These are phyloP conservation scores for Haliclona indistincta DNA, from an alignment of 37 sponge, comb jelly and placozoan genomes.

Conservation along the genomic window DNA sequence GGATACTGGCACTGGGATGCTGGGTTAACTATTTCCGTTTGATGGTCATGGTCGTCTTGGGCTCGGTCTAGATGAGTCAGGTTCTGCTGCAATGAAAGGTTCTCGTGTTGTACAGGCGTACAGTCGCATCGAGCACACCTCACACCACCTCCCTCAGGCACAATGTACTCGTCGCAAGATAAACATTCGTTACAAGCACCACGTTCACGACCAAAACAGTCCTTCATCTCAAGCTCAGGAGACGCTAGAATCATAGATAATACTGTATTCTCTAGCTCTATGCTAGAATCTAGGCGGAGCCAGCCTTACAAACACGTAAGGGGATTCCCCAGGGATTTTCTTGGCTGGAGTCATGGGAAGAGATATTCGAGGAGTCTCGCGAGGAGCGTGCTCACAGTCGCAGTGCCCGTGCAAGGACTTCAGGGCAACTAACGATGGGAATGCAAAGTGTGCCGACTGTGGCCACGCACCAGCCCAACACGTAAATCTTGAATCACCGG, in stretches of 20 bases:
- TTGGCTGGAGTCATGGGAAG: too few species aligned
- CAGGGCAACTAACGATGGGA: neutral
- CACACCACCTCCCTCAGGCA: neutral
- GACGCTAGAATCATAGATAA: too few species aligned
- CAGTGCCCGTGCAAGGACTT: neutral
- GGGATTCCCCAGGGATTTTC: too few species aligned
- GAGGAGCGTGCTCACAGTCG: conserved; percentile 18
- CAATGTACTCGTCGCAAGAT: neutral
- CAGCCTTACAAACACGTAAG: too few species aligned
- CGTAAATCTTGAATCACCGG: conserved; percentile 2
- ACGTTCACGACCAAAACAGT: neutral
- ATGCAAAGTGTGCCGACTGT: conserved; percentile 28
- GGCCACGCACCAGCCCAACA: conserved; percentile 57
- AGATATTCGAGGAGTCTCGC: conserved; percentile 26
- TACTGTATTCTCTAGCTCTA: too few species aligned
- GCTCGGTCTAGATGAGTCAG: neutral
- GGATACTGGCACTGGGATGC: conserved; percentile 2
- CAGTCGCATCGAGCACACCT: conserved; percentile 18
- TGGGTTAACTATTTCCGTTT: neutral
- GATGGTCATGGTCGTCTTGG: neutral
- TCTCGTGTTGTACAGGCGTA: conserved; percentile 28
- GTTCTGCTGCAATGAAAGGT: neutral
- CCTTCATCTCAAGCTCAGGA: conserved; percentile 2
- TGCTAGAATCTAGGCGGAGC: too few species aligned
- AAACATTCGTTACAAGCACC: neutral